phyloP scores from a whole-genome alignment of 2,888 invertebrate species.

The Drosophila tanythrix region DNA sequence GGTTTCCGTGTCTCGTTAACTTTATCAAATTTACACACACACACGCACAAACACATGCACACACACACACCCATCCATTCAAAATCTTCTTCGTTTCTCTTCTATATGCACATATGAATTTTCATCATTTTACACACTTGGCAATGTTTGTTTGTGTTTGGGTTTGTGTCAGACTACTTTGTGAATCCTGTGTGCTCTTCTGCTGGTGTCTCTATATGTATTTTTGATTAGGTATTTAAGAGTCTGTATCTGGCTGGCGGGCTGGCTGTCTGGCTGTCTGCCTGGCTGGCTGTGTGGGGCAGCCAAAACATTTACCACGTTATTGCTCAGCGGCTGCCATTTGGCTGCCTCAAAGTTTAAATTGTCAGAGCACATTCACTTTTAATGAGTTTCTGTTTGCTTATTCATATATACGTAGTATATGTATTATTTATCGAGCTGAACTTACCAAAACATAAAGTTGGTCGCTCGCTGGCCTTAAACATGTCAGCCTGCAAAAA shows the following conservation, averaged over 20 bases:
- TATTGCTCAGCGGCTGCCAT: constrained; percentile 21
- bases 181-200: constrained; percentile 7
- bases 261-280: constrained; percentile 4
- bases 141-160: constrained; percentile 33
- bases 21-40: constrained; percentile 42
- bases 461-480: constrained; percentile 43
- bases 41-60: background rate
- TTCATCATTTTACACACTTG: constrained; percentile 26
- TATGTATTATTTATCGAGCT: constrained; percentile 22
- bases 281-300: constrained; percentile 10
- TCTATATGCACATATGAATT: constrained; percentile 33
- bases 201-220: constrained; percentile 66
- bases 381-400: constrained; percentile 67
- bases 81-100: constrained; percentile 13
- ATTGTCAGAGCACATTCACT: constrained; percentile 62
- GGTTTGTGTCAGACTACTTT: background rate
- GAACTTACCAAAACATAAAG: constrained; percentile 70
- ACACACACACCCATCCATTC: background rate
- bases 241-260: constrained; percentile 21
- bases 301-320: constrained; percentile 20
- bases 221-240: constrained; percentile 77
- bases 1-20: constrained; percentile 53
- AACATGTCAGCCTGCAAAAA: constrained; percentile 71
- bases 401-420: constrained; percentile 16
- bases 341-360: constrained; percentile 58